Base-by-base conservation (phyloP, 1,140 invertebrate species). In the Magallana angulata region DNA sequence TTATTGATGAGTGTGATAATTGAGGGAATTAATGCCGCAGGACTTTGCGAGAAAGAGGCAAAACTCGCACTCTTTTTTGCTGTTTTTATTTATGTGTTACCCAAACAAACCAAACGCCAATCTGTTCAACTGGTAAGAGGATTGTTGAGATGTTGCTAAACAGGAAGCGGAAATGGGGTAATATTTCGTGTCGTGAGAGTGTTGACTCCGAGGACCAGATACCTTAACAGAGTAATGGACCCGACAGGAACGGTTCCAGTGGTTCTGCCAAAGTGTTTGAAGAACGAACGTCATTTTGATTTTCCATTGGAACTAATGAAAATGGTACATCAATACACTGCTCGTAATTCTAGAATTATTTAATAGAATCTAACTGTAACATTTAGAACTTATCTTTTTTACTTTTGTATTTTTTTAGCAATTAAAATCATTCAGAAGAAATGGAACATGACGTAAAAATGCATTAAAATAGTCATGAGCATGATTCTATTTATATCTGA, bases 141-240 rank as follows among this genome's bases (percentile, higher is more conserved):
- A n/a, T 89, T 90, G 8, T 92, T 89, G 91, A 90, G 90, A 48
- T 56, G 62, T 48, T 91, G 56, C 83, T 90, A 9, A 57, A 57
- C 11, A 87, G 89, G 56, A 91, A 91, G 82, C 85, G 76, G 16
- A 18, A 80, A 16, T 88, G 85, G 68, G 90, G 86, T 62, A 90
- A 90, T 60, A 82, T 89, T 57, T 64, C 82, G 12, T 90, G 88
- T 56, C 56, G 48, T 11, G 87, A 92, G 12, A 89, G 89, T 85
- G 88, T 91, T 56, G 90, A 85, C n/a, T 89, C 86, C 9, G 89
- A 91, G 4, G 57, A 62, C 11, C 30, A 85, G 60, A 56, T 14
- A 36, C 12, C 57, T 82, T 14, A 1, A 12, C 80, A 57, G 11
- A 18, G 1, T 7, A 8, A 56, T 82, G 57, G 14, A n/a, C 36